Percentiles rank a stretch among this genome's conserved stretches.
phyloP scores from a whole-genome alignment of 2,888 invertebrate species.

The Arge pagana region DNA sequence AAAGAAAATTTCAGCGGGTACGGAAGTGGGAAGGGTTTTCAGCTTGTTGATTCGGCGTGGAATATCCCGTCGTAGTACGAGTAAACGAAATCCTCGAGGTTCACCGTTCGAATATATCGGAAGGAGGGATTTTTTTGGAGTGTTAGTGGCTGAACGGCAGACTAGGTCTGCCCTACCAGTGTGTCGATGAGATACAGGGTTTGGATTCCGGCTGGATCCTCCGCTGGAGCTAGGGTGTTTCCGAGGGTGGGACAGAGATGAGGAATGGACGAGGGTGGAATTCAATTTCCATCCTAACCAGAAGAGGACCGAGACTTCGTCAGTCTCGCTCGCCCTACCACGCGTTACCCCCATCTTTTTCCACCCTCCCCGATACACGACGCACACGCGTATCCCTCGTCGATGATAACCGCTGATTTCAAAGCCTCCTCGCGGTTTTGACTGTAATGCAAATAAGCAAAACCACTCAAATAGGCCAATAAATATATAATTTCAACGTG shows the following conservation, averaged over 20 bases:
- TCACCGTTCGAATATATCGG: slow-evolving; percentile 35
- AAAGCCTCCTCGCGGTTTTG: too few relatives aligned
- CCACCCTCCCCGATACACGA: slow-evolving; percentile 32
- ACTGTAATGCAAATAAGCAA: too few relatives aligned
- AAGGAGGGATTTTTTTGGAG: slow-evolving; percentile 14
- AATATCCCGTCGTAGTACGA: slow-evolving; percentile 25
- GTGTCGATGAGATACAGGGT: too few relatives aligned
- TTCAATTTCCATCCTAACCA: slow-evolving; percentile 48
- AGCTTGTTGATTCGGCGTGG: slow-evolving; percentile 13
- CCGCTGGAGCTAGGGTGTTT: slow-evolving; percentile 22
- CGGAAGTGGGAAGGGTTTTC: too few relatives aligned
- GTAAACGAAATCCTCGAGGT: slow-evolving; percentile 38
- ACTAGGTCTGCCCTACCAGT: too few relatives aligned
- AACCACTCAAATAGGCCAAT: too few relatives aligned
- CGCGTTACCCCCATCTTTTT: slow-evolving; percentile 25
- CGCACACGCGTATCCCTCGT: slow-evolving; percentile 24
- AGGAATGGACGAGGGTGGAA: slow-evolving; percentile 41
- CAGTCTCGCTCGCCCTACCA: slow-evolving; percentile 28
- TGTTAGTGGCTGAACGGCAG: too few relatives aligned
- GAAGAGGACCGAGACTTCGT: slow-evolving; percentile 35
- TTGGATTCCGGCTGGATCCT: too few relatives aligned
- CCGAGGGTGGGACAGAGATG: slow-evolving; percentile 33
- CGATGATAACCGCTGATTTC: slow-evolving; percentile 26
- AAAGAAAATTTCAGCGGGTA: too few relatives aligned
- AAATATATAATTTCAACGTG: too few relatives aligned